Conservation (phyloP, 1,140 invertebrate genomes). For the Drosophila kikkawai region DNA sequence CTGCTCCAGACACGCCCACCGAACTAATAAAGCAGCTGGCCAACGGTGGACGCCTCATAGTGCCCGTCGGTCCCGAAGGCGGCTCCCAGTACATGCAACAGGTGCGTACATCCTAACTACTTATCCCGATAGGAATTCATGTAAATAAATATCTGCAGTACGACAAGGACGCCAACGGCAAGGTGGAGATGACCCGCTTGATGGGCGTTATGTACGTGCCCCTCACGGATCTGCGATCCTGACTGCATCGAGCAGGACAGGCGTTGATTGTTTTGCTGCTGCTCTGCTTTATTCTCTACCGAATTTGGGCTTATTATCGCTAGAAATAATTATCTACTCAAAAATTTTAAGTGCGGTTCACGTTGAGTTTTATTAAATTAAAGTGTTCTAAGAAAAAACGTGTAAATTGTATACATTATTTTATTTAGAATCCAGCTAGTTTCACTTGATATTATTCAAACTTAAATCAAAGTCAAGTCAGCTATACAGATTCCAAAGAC, state of each 20-base stretch:
- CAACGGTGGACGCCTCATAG: conserved; percentile 94
- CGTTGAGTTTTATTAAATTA: conserved; percentile 32
- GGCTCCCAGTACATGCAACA: conserved; percentile 93
- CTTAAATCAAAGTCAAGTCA: no score
- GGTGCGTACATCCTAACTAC: conserved; percentile 68
- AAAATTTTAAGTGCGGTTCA: conserved; percentile 16
- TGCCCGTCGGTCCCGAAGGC: conserved; percentile 95
- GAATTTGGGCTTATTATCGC: conserved; percentile 47
- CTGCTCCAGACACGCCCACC: conserved; percentile 91
- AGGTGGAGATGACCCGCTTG: conserved; percentile 90
- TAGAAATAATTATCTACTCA: conserved; percentile 10
- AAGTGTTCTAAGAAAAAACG: neutral
- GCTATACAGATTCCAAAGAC: no score
- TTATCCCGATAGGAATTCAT: neutral
- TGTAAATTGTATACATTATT: neutral
- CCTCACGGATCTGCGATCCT: conserved; percentile 90
- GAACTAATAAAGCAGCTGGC: conserved; percentile 89
- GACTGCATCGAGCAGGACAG: conserved; percentile 50
- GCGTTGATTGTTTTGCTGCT: conserved; percentile 41
- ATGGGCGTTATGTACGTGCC: conserved; percentile 99
- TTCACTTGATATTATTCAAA: neutral
- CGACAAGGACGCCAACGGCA: conserved; percentile 94
- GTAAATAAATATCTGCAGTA: conserved; percentile 86
- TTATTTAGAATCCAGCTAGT: neutral
- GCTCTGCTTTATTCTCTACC: conserved; percentile 41